Percentiles rank a stretch among this genome's conserved stretches.
These are phyloP conservation scores for Caradrina clavipalpis DNA, from an alignment of 2,888 invertebrate genomes.

Conservation along the genomic window DNA sequence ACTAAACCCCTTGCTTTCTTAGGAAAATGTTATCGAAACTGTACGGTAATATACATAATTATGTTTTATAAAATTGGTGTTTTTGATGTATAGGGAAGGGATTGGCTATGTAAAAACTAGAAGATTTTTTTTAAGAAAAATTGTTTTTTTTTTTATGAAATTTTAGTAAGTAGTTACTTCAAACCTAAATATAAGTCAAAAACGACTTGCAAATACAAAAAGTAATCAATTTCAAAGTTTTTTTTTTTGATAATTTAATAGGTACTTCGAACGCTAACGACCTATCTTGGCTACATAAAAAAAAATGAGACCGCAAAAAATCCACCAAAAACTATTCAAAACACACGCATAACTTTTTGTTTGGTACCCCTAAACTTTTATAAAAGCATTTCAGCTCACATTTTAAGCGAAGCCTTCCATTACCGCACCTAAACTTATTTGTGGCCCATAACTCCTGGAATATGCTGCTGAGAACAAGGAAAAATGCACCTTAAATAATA, in stretches of 20 bases:
- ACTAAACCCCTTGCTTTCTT: too few species aligned
- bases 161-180: too few species aligned
- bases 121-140: too few species aligned
- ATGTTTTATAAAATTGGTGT: too few species aligned
- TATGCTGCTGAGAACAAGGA: slow-evolving; percentile 62
- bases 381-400: slow-evolving; percentile 75
- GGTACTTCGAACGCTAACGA: slow-evolving; percentile 16
- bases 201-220: neutral
- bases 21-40: too few species aligned
- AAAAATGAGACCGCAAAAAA: slow-evolving; percentile 56
- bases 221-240: slow-evolving; percentile 1
- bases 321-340: slow-evolving; percentile 55
- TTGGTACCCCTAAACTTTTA: slow-evolving; percentile 70
- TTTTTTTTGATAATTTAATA: slow-evolving; percentile 14
- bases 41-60: too few species aligned
- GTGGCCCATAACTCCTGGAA: slow-evolving; percentile 73
- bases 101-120: too few species aligned
- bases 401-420: slow-evolving; percentile 78
- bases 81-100: too few species aligned
- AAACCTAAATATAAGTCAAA: too few species aligned
- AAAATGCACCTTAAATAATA: slow-evolving; percentile 72
- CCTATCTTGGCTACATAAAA: slow-evolving; percentile 40
- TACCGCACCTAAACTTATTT: slow-evolving; percentile 80
- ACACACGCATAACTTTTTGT: slow-evolving; percentile 62
- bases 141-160: too few species aligned